phyloP scores from a whole-genome alignment of 2,113 vertebrate genomes.

The Pollachius pollachius region DNA sequence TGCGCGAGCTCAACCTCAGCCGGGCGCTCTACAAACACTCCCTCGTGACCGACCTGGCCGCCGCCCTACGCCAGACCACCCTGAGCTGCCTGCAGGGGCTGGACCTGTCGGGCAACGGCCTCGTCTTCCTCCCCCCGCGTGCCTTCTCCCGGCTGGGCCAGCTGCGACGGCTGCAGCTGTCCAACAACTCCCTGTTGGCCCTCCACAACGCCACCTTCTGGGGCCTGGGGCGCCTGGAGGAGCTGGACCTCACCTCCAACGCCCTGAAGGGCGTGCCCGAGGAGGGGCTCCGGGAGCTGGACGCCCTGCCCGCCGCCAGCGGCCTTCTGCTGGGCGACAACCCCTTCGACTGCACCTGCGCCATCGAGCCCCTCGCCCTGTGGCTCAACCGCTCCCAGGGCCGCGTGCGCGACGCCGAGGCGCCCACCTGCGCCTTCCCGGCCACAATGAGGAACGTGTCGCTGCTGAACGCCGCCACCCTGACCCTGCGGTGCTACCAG shows the following conservation, averaged over 20 bases:
- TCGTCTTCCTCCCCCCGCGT: conserved; percentile 51
- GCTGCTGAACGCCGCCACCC: conserved; percentile 39
- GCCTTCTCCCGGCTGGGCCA: conserved; percentile 47
- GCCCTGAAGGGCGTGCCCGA: conserved; percentile 63
- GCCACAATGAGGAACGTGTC: conserved; percentile 68
- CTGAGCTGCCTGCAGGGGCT: conserved; percentile 44
- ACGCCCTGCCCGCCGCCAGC: conserved; percentile 44
- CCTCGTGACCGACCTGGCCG: conserved; percentile 43
- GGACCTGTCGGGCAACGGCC: conserved; percentile 67
- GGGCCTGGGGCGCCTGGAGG: conserved; percentile 64
- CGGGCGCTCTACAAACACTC: conserved; percentile 74
- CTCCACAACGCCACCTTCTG: conserved; percentile 71
- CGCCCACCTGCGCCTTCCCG: conserved; percentile 66
- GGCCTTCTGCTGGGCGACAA: conserved; percentile 68
- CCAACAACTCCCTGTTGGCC: conserved; percentile 77
- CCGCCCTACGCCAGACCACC: conserved; percentile 54
- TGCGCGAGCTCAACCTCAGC: conserved; percentile 79
- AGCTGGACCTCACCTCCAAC: conserved; percentile 74
- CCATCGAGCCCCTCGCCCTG: conserved; percentile 66
- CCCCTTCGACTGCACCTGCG: conserved; percentile 74
- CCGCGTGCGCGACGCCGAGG: conserved; percentile 50
- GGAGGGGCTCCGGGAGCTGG: conserved; percentile 69
- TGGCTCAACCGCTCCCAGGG: conserved; percentile 73
- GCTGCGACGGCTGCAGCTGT: conserved; percentile 62
- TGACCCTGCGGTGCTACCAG: conserved; percentile 67